phyloP scores from a whole-genome alignment of 1,140 invertebrate genomes.

The Anastatus disparis region DNA sequence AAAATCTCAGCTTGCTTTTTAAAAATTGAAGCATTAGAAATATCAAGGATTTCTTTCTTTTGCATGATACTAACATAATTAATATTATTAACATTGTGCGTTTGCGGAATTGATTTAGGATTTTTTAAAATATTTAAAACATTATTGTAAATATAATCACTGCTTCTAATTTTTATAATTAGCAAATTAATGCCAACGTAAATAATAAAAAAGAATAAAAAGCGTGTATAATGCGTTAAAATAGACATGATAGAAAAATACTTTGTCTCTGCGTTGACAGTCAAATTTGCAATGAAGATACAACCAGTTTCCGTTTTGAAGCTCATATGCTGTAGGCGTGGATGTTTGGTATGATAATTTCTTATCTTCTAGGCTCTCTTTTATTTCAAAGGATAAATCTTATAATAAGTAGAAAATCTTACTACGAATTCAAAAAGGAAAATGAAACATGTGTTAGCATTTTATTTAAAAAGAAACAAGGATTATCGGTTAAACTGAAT shows the following conservation, averaged over 20 bases:
- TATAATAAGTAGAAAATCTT: no score
- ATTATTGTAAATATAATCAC: not conserved
- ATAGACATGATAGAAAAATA: not conserved
- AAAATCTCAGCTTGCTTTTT: not conserved
- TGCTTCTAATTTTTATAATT: slow-evolving; percentile 20
- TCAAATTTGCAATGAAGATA: slow-evolving; percentile 16
- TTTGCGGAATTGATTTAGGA: not conserved
- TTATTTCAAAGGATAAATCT: no score
- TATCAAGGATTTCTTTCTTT: not conserved
- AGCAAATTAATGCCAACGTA: slow-evolving; percentile 22
- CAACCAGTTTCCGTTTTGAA: slow-evolving; percentile 28
- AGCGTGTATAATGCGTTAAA: slow-evolving; percentile 1
- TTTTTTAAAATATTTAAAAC: slow-evolving; percentile 11
- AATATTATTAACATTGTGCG: not conserved
- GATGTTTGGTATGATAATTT: slow-evolving; percentile 43
- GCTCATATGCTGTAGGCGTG: slow-evolving; percentile 43
- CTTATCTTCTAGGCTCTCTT: slow-evolving; percentile 39
- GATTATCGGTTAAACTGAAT: no score
- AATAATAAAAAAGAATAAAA: slow-evolving; percentile 20
- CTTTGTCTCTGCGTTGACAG: not conserved
- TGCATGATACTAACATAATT: no score
- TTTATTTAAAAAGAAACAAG: no score
- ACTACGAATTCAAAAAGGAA: no score
- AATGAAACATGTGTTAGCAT: no score
- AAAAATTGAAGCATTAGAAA: not conserved